Conservation (phyloP, 1,140 invertebrate genomes). For the Leucophenga varia region DNA sequence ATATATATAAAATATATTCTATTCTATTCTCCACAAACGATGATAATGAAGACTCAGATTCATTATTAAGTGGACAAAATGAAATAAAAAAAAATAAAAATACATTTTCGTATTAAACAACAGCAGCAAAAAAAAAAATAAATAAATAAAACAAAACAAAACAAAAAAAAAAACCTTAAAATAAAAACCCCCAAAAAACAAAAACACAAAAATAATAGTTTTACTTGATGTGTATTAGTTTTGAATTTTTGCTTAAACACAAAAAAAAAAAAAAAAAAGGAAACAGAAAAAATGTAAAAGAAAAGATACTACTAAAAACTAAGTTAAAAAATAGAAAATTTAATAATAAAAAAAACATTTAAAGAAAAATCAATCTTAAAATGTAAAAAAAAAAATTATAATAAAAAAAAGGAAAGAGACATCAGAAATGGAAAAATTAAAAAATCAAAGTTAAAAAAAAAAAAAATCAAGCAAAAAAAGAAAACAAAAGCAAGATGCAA, state of each 20-base stretch:
- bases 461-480: slow-evolving; percentile 28
- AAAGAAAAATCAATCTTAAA: slow-evolving; percentile 24
- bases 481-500: slow-evolving; percentile 27
- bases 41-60: too few species aligned
- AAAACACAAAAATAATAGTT: slow-evolving; percentile 1
- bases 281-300: too few species aligned
- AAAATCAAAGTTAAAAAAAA: slow-evolving; percentile 14
- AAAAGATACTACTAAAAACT: too few species aligned
- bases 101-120: slow-evolving; percentile 10
- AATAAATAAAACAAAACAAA: slow-evolving; percentile 10
- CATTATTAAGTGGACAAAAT: too few species aligned
- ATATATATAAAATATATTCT: background rate
- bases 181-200: slow-evolving; percentile 10
- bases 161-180: slow-evolving; percentile 11
- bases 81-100: slow-evolving; percentile 10
- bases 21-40: too few species aligned
- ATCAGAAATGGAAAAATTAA: slow-evolving; percentile 15
- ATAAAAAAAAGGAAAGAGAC: slow-evolving; percentile 6
- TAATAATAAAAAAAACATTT: slow-evolving; percentile 13
- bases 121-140: too few species aligned
- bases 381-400: slow-evolving; percentile 4
- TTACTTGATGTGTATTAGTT: background rate
- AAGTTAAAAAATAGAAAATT: slow-evolving; percentile 26
- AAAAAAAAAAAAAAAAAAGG: slow-evolving; percentile 2
- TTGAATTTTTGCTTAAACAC: background rate